Evolutionary conservation across 1,140 invertebrate species (phyloP).

Genomic region (Drosophila ercepeae): DNA sequence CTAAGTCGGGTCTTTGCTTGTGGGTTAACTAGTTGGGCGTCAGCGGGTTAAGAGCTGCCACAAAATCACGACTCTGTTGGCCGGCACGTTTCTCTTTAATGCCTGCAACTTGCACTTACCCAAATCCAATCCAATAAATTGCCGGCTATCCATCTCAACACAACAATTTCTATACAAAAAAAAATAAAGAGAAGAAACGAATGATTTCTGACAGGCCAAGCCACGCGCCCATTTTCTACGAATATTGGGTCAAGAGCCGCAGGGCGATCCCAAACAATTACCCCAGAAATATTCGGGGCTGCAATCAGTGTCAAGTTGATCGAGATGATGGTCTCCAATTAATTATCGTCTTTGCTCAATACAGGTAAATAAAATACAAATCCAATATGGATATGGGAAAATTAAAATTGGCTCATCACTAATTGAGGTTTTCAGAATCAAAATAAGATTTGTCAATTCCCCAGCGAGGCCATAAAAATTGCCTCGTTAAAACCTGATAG

Average conservation of each 20-base stretch:
- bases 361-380: constrained; percentile 2
- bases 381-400: neutral
- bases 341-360: neutral
- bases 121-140: constrained; percentile 45
- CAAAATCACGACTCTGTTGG: constrained; percentile 57
- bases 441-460: neutral
- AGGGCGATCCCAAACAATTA: constrained; percentile 20
- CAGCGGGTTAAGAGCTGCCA: constrained; percentile 55
- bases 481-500: constrained; percentile 33
- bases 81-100: constrained; percentile 67
- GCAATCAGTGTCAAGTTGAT: constrained; percentile 15
- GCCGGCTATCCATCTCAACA: constrained; percentile 34
- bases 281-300: neutral
- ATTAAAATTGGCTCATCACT: neutral
- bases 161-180: constrained; percentile 18
- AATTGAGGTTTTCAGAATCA: constrained; percentile 4
- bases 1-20: neutral
- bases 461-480: constrained; percentile 46
- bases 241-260: constrained; percentile 27
- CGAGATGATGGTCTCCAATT: constrained; percentile 7
- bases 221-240: constrained; percentile 9
- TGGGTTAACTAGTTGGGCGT: constrained; percentile 76
- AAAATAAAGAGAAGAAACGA: constrained; percentile 16
- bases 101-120: constrained; percentile 42
- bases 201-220: constrained; percentile 8